Evolutionary conservation across 2,113 vertebrate species (phyloP), one percentile per base, ranked within the genome.

Genomic region (Platichthys flesus): DNA sequence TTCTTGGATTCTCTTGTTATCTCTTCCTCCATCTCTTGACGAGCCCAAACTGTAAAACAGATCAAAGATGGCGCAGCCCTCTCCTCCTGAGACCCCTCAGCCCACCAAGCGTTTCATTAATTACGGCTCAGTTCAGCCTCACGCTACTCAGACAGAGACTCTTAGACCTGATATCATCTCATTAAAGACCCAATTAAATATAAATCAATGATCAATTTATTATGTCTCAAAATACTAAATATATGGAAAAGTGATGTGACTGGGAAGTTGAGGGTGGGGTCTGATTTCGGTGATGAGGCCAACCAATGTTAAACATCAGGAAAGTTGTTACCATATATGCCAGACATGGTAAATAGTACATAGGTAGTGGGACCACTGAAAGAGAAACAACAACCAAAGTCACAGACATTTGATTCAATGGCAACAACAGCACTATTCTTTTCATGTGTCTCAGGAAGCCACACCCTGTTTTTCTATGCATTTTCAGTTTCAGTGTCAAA

Each of bases 81-180:
- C 79, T 83, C 89, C 90, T 85, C 84, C 47, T 0, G 90, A 90
- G 91, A 88, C 79, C 86, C 86, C 68, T 89, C 83, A 67, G 87
- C 83, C 87, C 86, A 65, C 86, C 64, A 85, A 90, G 89, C 70
- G 51, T 76, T 87, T 91, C 89, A 93, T 94, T 94, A 94, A 94
- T 93, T 90, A 93, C 67, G 79, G 89, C 88, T 93, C 87, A 86
- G 85, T 86, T 89, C 84, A 86, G 88, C 82, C 88, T 88, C 72
- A 67, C 62, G 54, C 84, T 12, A 26, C 73, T 72, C 71, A 61
- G 28, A 81, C 2, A 78, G 69, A 86, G 70, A 89, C 74, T 84
- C 55, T 74, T 79, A 92, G 90, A 82, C 91, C 82, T 92, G 88
- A 88, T 86, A 90, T 90, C 72, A 85, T 72, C 78, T 28, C 69